phyloP scores from a whole-genome alignment of 2,113 vertebrate genomes.

The Petromus typicus region DNA sequence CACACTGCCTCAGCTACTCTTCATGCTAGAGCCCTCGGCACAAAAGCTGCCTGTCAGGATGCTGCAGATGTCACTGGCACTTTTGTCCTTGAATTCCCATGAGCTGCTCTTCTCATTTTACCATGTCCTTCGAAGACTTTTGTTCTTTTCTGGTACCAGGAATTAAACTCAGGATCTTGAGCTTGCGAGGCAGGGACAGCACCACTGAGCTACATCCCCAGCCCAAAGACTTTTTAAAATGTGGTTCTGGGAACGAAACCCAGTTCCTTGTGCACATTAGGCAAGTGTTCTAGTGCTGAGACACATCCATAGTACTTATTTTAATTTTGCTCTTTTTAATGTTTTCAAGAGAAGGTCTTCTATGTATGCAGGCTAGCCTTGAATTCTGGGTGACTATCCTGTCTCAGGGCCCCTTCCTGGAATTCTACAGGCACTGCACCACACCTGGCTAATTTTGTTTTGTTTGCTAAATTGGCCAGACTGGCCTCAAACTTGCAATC shows the following conservation, averaged over 20 bases:
- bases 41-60: background rate
- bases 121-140: background rate
- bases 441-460: background rate
- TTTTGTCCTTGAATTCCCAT: background rate
- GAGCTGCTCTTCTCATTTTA: background rate
- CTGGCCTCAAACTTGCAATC: background rate
- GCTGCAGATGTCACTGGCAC: background rate
- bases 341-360: background rate
- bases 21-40: background rate
- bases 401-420: background rate
- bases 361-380: background rate
- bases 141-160: background rate
- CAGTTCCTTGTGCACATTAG: background rate
- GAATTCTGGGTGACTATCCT: background rate
- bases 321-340: background rate
- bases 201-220: background rate
- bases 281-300: background rate
- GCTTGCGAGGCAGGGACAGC: background rate
- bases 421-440: background rate
- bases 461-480: background rate
- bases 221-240: too few species aligned
- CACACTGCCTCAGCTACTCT: background rate
- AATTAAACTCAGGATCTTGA: background rate
- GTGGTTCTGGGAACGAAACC: background rate
- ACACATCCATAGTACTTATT: background rate